Evolutionary conservation across 1,140 invertebrate genomes (phyloP).

Genomic region (Pemphigus obesinymphae): DNA sequence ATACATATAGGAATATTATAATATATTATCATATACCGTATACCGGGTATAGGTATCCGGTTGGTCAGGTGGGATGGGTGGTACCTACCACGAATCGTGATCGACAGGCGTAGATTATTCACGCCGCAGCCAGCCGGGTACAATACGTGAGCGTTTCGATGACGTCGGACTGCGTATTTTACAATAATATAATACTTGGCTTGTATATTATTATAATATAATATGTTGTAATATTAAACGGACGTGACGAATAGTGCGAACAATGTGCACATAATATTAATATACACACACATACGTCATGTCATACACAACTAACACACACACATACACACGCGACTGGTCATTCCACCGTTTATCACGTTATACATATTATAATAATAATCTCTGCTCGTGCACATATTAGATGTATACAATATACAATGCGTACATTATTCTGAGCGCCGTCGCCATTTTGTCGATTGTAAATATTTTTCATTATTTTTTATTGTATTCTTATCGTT

Average conservation of each 20-base stretch:
- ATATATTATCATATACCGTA: too few species aligned
- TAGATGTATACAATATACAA: background rate
- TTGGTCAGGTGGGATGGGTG: too few species aligned
- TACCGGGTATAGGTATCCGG: too few species aligned
- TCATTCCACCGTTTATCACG: background rate
- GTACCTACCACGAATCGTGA: too few species aligned
- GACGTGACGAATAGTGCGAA: background rate
- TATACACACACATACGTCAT: too few species aligned
- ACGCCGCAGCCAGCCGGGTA: background rate
- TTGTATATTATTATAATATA: background rate
- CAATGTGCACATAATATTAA: background rate
- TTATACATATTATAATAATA: background rate
- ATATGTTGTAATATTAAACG: background rate
- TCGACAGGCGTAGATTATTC: too few species aligned
- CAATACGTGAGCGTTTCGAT: background rate
- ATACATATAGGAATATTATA: too few species aligned
- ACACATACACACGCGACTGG: background rate
- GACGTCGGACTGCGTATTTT: background rate
- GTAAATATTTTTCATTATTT: background rate
- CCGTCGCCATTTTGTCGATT: background rate
- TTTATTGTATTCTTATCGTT: slow-evolving; percentile 5
- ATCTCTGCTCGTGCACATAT: background rate
- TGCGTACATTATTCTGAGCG: too few species aligned
- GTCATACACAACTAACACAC: too few species aligned
- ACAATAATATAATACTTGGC: background rate